phyloP scores from a whole-genome alignment of 2,797 vertebrate species.

The Myotis myotis region DNA sequence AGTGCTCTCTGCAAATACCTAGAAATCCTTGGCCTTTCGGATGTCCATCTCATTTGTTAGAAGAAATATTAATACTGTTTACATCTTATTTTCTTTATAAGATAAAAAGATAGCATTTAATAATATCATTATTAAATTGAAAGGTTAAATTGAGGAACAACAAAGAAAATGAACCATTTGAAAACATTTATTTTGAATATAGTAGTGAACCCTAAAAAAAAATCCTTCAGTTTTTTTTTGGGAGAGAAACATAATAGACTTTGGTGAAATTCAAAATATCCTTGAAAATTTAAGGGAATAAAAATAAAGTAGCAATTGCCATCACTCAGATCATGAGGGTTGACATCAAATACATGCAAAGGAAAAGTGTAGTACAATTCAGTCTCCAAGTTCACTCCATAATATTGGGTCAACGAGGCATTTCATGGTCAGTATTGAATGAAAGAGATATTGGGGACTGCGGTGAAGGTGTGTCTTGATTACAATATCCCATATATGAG shows the following conservation, averaged over 20 bases:
- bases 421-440: neutral
- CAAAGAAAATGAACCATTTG: neutral
- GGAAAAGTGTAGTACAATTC: neutral
- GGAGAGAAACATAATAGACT: neutral
- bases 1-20: neutral
- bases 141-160: neutral
- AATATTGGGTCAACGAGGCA: accelerated
- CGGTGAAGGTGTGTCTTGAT: neutral
- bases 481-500: neutral
- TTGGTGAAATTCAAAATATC: neutral
- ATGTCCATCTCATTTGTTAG: neutral
- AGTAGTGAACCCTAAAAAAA: neutral
- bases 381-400: neutral
- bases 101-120: neutral
- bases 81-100: neutral
- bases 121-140: neutral
- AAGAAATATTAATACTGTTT: neutral
- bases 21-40: neutral
- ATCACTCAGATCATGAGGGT: accelerated
- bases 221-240: neutral
- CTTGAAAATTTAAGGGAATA: neutral
- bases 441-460: neutral
- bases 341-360: neutral
- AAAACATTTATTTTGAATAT: neutral
- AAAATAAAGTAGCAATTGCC: neutral